Conservation (phyloP, 1,140 invertebrate species). For the Drosophila quadrilineata region DNA sequence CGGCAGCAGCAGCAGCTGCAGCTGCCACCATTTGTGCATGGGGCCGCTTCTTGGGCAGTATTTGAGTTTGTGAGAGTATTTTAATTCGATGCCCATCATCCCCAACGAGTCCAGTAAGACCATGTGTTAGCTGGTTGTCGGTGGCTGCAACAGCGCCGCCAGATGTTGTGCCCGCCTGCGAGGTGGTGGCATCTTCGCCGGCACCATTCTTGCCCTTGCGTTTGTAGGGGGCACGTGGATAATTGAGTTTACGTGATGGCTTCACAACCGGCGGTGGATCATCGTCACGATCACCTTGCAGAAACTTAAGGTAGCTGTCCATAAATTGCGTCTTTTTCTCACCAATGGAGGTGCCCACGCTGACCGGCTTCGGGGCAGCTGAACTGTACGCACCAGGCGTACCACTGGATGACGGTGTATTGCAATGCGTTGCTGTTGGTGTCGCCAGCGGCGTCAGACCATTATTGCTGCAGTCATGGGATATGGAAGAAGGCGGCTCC, state of each 20-base stretch:
- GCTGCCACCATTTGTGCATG: constrained; percentile 78
- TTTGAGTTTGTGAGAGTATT: constrained; percentile 80
- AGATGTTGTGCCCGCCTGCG: constrained; percentile 52
- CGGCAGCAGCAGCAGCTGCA: constrained; percentile 58
- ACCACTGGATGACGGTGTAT: constrained; percentile 8
- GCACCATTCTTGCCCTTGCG: constrained; percentile 47
- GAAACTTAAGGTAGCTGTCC: constrained; percentile 91
- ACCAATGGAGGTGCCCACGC: constrained; percentile 83
- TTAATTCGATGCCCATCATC: constrained; percentile 80
- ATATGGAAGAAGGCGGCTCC: constrained; percentile 45
- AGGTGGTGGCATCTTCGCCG: constrained; percentile 55
- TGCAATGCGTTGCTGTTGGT: constrained; percentile 3
- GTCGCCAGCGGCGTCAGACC: constrained; percentile 29
- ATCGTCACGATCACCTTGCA: constrained; percentile 90
- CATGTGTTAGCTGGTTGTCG: constrained; percentile 24
- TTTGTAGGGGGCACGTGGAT: constrained; percentile 66
- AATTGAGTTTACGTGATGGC: constrained; percentile 71
- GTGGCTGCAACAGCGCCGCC: constrained; percentile 21
- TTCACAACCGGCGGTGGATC: constrained; percentile 86
- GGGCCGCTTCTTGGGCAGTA: constrained; percentile 77
- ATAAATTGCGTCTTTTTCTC: constrained; percentile 88
- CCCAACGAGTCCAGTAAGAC: constrained; percentile 49
- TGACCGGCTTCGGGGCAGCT: constrained; percentile 82
- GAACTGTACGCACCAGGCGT: constrained; percentile 21
- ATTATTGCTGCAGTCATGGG: constrained; percentile 57